phyloP scores from a whole-genome alignment of 2,113 vertebrate genomes.

The Pica pica region DNA sequence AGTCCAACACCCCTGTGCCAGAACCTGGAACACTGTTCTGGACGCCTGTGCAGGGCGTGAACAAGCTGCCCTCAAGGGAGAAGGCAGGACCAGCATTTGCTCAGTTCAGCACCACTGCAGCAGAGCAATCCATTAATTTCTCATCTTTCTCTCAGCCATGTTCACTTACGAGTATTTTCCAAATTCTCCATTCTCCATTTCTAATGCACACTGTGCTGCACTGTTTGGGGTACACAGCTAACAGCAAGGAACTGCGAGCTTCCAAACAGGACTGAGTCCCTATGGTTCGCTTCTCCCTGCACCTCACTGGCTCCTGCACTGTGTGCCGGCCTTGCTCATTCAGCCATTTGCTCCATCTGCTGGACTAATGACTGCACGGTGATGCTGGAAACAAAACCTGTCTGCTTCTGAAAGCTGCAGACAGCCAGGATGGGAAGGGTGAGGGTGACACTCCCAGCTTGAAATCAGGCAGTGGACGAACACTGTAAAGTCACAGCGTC shows the following conservation, averaged over 20 bases:
- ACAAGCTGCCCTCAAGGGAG: background rate
- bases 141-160: background rate
- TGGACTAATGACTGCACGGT: slow-evolving; percentile 11
- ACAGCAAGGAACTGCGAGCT: background rate
- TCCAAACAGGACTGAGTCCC: background rate
- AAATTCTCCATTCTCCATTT: background rate
- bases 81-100: background rate
- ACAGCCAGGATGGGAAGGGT: background rate
- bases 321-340: background rate
- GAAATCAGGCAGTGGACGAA: background rate
- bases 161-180: background rate
- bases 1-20: background rate
- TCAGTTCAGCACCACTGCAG: background rate
- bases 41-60: background rate
- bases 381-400: background rate
- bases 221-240: background rate
- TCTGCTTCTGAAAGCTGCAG: background rate
- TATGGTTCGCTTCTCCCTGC: background rate
- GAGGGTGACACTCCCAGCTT: background rate
- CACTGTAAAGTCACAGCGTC: background rate
- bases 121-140: background rate
- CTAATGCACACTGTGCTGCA: background rate
- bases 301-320: background rate
- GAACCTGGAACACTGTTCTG: background rate
- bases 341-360: slow-evolving; percentile 60